Conservation (phyloP, 2,797 vertebrate genomes). For the Sebastes minor region DNA sequence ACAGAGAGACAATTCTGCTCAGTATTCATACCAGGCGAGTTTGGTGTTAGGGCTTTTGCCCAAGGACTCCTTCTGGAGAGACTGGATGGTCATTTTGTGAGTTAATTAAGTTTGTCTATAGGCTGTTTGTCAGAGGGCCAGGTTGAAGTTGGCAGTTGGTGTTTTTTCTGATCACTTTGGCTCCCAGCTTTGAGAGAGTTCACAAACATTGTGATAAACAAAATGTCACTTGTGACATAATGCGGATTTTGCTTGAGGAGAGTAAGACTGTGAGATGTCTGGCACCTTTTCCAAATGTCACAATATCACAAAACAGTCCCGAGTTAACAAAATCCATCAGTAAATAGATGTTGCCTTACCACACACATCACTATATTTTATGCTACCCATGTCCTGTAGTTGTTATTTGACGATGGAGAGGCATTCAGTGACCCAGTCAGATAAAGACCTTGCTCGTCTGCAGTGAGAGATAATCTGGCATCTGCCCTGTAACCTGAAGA, state of each 20-base stretch:
- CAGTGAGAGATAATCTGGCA: constrained; percentile 63
- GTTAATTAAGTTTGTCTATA: constrained; percentile 56
- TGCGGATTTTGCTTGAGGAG: not conserved
- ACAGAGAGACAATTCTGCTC: constrained; percentile 9
- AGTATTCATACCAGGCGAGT: constrained; percentile 30
- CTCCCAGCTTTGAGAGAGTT: not conserved
- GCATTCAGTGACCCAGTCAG: constrained; percentile 19
- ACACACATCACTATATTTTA: not conserved
- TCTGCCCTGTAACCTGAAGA: constrained; percentile 75
- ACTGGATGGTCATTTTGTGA: constrained; percentile 28
- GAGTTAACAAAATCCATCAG: not conserved
- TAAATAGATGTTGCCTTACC: not conserved
- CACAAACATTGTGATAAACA: constrained; percentile 33
- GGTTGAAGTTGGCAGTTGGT: constrained; percentile 28
- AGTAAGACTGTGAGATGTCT: not conserved
- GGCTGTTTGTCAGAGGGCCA: constrained; percentile 47
- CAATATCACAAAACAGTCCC: not conserved
- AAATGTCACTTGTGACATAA: constrained; percentile 48
- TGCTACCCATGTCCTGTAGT: not conserved
- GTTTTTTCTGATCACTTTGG: constrained; percentile 12
- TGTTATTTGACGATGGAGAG: constrained; percentile 5
- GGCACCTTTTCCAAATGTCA: constrained; percentile 43
- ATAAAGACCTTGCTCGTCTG: constrained; percentile 50
- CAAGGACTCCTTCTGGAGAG: constrained; percentile 18
- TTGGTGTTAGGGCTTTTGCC: not conserved